Evolutionary conservation across 2,113 vertebrate genomes (phyloP).

Genomic region (Calypte anna): DNA sequence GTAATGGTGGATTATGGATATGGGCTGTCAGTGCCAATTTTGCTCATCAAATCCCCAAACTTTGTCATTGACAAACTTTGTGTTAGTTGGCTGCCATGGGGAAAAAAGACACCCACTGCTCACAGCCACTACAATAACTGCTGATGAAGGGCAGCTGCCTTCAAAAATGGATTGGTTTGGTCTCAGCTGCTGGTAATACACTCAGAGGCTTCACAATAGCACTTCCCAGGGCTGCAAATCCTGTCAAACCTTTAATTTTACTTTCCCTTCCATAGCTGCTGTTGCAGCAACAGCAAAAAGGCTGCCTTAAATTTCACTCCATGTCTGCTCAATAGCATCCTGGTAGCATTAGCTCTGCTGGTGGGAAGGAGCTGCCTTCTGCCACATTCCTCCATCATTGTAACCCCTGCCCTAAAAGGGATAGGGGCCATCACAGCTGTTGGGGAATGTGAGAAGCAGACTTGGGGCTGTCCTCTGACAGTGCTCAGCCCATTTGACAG

Average conservation of each 20-base stretch:
- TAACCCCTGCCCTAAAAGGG: background rate
- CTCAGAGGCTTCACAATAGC: constrained; percentile 9
- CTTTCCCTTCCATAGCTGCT: background rate
- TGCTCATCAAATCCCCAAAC: background rate
- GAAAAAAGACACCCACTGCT: background rate
- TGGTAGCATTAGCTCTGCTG: background rate
- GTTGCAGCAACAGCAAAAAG: background rate
- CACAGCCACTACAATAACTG: background rate
- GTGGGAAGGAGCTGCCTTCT: background rate
- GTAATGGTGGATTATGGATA: accelerated
- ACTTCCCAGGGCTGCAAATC: background rate
- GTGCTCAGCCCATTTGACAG: background rate
- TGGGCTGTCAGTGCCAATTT: background rate
- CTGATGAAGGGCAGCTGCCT: constrained; percentile 27
- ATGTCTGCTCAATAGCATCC: background rate
- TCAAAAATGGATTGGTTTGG: background rate
- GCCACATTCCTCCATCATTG: background rate
- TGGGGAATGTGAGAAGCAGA: background rate
- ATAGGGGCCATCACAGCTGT: accelerated
- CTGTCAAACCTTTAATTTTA: background rate
- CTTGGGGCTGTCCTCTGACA: background rate
- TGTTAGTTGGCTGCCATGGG: background rate
- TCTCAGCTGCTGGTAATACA: background rate
- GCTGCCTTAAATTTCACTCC: background rate
- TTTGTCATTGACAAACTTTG: background rate